Base-by-base conservation (phyloP, 92 coral and sea anemone genomes). In the Virgularia gustaviana region DNA sequence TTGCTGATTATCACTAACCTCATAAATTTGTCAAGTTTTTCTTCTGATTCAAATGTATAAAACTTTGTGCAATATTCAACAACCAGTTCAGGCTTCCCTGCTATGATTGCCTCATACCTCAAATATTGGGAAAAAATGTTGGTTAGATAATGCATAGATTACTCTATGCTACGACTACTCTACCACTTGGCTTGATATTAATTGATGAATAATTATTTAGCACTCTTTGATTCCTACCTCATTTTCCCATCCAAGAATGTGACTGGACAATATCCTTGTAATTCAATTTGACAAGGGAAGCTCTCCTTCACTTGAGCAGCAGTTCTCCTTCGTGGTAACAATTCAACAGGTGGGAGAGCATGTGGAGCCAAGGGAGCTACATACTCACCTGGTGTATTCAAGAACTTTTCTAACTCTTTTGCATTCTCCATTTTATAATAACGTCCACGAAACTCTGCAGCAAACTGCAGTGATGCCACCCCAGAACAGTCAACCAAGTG, bases 191-290 rank as follows among this genome's bases (percentile, higher is more conserved):
- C 27, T 31, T 13, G 73, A 44, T 43, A 34, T 20, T 41, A 39
- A 16, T 33, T 65, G 16, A 70, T 0, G 6, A 19, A 28, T 12
- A 31, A 16, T 30, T 24, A 10, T 29, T 16, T 16, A 15, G 19
- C 7, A 3, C 29, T 5, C 8, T 18, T 3, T 12, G 19, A n/a
- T 6, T 24, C 81, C 47, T 53, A 89, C 98, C 98, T 89, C 56
- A 81, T 88, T 72, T 85, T 89, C 20, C 98, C 98, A 75, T 92
- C 96, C 81, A 91, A 75, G 71, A 64, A 92, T 6, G 98, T 92
- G 3, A 92, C 92, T 10, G 98, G 98, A 65, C 98, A 92, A 62
- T 92, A 92, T 25, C 98, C 98, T 55, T 89, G 92, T 51, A 92
- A 65, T 68, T 92, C 94, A 62, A 92, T 86, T 77, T 84, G 94